Evolutionary conservation across 2,797 vertebrate genomes (phyloP).

Genomic region (Sus cebifrons): DNA sequence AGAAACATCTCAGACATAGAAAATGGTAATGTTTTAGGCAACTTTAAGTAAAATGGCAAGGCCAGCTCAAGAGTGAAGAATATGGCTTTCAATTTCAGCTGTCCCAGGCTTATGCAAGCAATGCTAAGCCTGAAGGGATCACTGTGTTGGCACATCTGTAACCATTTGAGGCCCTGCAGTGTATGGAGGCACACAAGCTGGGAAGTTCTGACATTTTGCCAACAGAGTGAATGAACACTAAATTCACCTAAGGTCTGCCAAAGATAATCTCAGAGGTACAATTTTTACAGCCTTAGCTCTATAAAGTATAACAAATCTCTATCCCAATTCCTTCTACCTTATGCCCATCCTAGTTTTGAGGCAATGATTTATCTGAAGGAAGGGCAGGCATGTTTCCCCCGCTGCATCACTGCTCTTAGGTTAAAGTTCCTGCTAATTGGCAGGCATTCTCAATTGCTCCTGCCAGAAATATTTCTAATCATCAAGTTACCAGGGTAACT

Average conservation of each 20-base stretch:
- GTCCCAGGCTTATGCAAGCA: neutral
- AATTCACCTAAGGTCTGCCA: neutral
- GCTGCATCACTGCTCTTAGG: neutral
- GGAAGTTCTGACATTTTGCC: neutral
- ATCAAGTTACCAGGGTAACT: neutral
- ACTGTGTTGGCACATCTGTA: fast-evolving
- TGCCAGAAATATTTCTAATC: conserved; percentile 29
- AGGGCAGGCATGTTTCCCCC: neutral
- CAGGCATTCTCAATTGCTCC: neutral
- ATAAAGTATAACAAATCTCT: neutral
- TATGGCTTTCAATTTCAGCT: neutral
- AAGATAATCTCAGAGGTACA: neutral
- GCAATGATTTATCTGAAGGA: neutral
- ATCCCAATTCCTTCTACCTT: neutral
- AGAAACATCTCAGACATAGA: neutral
- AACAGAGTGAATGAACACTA: neutral
- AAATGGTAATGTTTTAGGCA: neutral
- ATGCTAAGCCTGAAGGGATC: neutral
- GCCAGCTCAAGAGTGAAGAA: neutral
- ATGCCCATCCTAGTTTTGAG: neutral
- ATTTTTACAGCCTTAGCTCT: neutral
- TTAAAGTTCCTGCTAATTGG: neutral
- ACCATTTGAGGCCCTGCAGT: neutral
- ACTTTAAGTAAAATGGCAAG: neutral
- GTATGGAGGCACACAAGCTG: too few species aligned